A percentile compares a stretch with the other conserved stretches of the same genome.
Evolutionary conservation across 2,113 vertebrate genomes (phyloP).

Genomic region (Chamaetylas fuelleborni): DNA sequence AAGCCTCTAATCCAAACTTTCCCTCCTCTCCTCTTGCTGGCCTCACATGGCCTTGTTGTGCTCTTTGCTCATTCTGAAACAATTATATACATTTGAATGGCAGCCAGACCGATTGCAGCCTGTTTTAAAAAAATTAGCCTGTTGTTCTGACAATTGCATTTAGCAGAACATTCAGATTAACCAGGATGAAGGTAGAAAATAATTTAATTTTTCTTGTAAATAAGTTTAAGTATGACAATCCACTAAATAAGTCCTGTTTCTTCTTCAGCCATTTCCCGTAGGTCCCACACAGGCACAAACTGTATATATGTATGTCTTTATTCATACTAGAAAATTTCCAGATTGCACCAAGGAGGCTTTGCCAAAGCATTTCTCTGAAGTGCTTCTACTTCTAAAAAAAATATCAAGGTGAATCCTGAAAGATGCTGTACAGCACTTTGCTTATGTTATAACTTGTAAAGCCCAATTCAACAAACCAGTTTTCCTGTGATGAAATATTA

Average conservation of each 20-base stretch:
- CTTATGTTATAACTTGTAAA: neutral
- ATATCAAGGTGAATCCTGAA: neutral
- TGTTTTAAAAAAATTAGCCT: neutral
- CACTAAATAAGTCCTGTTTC: neutral
- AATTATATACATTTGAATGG: slow-evolving; percentile 23
- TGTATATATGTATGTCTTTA: neutral
- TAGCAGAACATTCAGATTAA: neutral
- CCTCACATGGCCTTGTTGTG: neutral
- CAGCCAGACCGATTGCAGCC: neutral
- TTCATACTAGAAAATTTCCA: neutral
- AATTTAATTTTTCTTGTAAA: neutral
- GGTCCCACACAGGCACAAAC: neutral
- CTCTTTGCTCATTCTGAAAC: slow-evolving; percentile 36
- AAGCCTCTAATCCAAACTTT: slow-evolving; percentile 54
- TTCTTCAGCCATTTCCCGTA: neutral
- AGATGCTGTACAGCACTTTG: neutral
- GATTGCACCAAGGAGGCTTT: neutral
- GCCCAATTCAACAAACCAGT: neutral
- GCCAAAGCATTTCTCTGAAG: neutral
- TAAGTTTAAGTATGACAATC: neutral
- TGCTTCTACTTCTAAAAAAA: neutral
- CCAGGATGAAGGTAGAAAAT: neutral
- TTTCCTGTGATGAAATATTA: neutral
- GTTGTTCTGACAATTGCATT: neutral
- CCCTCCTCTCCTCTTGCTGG: slow-evolving; percentile 2